Percentiles rank a stretch among this genome's conserved stretches.
These are phyloP conservation scores for Megamerina dolium DNA, from an alignment of 2,888 invertebrate genomes.

Conservation along the genomic window DNA sequence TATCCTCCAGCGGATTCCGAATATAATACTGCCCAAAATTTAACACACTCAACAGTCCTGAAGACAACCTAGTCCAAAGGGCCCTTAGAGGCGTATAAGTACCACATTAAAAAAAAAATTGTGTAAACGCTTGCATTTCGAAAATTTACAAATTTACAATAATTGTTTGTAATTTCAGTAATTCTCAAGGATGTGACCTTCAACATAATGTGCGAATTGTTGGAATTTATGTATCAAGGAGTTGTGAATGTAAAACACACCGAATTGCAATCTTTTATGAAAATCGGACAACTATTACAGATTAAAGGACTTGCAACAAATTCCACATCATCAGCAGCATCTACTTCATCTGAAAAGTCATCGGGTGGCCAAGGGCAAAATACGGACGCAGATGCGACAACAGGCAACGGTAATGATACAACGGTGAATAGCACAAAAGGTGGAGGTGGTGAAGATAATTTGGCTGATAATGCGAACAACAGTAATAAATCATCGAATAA, in stretches of 20 bases:
- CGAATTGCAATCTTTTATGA: conserved; percentile 49
- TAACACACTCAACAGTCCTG: too few relatives aligned
- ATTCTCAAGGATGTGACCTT: conserved; percentile 57
- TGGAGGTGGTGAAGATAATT: conserved; percentile 16
- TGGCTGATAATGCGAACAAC: conserved; percentile 10
- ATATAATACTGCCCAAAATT: too few relatives aligned
- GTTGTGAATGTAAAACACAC: conserved; percentile 54
- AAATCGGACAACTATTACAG: conserved; percentile 50
- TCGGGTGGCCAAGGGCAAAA: conserved; percentile 21
- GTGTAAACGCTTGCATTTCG: too few relatives aligned
- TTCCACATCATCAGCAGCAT: conserved; percentile 28
- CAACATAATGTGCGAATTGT: conserved; percentile 53
- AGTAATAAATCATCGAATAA: conserved; percentile 20
- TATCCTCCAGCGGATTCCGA: too few relatives aligned
- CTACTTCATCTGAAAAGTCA: conserved; percentile 38
- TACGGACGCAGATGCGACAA: conserved; percentile 10
- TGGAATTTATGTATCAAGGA: conserved; percentile 59
- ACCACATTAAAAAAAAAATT: too few relatives aligned
- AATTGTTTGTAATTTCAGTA: conserved; percentile 30
- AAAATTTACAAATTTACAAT: neutral
- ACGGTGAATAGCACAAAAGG: conserved; percentile 16
- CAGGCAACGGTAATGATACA: conserved; percentile 4
- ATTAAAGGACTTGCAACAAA: conserved; percentile 50
- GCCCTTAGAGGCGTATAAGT: too few relatives aligned
- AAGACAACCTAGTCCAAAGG: too few relatives aligned